These are phyloP conservation scores for Drosophila ohnishii DNA, from an alignment of 1,140 invertebrate genomes.

Conservation along the genomic window DNA sequence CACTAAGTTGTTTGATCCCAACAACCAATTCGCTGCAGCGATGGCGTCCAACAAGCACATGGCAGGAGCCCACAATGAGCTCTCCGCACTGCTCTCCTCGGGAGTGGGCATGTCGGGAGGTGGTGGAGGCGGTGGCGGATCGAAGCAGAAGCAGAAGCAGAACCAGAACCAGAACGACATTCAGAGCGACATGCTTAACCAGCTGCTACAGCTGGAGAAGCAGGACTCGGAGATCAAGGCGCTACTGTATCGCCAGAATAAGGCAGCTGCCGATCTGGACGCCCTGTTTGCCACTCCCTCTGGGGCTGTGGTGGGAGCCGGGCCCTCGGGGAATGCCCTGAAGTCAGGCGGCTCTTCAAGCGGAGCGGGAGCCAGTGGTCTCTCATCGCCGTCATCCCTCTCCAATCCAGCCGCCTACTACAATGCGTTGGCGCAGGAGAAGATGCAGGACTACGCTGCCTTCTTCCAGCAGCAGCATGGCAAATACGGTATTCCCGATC, in stretches of 20 bases:
- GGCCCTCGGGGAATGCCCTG: constrained; percentile 39
- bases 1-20: constrained; percentile 77
- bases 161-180: constrained; percentile 71
- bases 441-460: constrained; percentile 80
- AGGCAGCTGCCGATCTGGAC: constrained; percentile 75
- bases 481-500: constrained; percentile 85
- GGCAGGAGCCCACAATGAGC: constrained; percentile 66
- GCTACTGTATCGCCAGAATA: constrained; percentile 75
- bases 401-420: constrained; percentile 74
- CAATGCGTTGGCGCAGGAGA: constrained; percentile 77
- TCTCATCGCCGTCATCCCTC: constrained; percentile 59
- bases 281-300: constrained; percentile 72
- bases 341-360: constrained; percentile 21
- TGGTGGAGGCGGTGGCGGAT: constrained; percentile 27
- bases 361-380: constrained; percentile 27
- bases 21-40: constrained; percentile 70
- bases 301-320: constrained; percentile 48
- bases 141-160: constrained; percentile 44
- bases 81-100: constrained; percentile 65
- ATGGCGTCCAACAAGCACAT: constrained; percentile 59
- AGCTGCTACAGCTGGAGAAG: constrained; percentile 75
- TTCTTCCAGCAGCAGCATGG: constrained; percentile 79
- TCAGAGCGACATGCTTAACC: constrained; percentile 78
- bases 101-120: constrained; percentile 54
- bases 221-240: constrained; percentile 77